Percentiles rank a stretch among this genome's conserved stretches.
Evolutionary conservation across 53 echinoderm and acorn worm genomes (phyloP).

Genomic region (Apostichopus leukothele): DNA sequence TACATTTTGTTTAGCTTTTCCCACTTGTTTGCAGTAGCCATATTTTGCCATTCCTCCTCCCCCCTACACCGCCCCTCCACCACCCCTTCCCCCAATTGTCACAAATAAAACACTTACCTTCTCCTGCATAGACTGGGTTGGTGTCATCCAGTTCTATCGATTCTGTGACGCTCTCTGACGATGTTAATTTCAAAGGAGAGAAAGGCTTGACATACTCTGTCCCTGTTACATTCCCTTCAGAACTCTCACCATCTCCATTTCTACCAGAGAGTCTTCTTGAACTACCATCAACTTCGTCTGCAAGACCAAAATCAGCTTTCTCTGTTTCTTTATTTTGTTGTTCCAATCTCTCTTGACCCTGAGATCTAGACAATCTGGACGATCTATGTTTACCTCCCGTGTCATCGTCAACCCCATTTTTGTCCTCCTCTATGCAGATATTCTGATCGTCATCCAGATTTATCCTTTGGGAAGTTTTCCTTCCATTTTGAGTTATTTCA

Average conservation of each 20-base stretch:
- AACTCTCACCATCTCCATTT: neutral
- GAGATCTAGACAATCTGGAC: constrained; percentile 17
- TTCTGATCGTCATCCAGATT: neutral
- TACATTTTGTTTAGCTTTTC: too few species aligned
- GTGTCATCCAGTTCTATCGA: constrained; percentile 74
- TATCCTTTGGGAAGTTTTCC: neutral
- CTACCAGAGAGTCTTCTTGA: constrained; percentile 7
- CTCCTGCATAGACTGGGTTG: constrained; percentile 54
- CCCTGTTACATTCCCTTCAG: neutral
- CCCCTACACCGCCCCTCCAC: too few species aligned
- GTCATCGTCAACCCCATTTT: neutral
- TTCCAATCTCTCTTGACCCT: neutral
- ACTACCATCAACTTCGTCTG: neutral
- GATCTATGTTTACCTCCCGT: neutral
- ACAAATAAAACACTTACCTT: neutral
- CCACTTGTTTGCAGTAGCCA: too few species aligned
- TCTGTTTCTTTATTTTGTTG: neutral
- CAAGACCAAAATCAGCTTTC: neutral
- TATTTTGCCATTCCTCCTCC: too few species aligned
- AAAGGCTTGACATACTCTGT: neutral
- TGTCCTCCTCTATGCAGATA: neutral
- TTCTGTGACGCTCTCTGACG: constrained; percentile 60
- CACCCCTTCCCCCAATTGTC: too few species aligned
- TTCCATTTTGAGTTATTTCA: too few species aligned
- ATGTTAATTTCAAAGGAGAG: neutral